Evolutionary conservation across 2,113 vertebrate species (phyloP).

Genomic region (Osmerus eperlanus): DNA sequence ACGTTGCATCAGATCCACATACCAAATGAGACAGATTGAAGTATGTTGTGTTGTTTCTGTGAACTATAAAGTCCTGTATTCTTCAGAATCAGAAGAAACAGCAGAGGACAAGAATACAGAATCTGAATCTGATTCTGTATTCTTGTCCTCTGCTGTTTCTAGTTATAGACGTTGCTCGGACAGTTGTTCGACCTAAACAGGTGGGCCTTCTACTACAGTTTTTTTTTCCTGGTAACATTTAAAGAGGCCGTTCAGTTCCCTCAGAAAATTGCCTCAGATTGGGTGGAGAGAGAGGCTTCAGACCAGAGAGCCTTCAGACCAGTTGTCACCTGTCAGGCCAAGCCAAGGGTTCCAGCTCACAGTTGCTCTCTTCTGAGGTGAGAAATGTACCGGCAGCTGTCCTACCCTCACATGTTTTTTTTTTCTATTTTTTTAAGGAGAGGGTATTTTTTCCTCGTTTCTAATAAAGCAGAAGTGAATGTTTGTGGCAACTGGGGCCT

Average conservation of each 20-base stretch:
- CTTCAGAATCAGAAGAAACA: too few species aligned
- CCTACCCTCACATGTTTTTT: conserved; percentile 33
- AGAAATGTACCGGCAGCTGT: conserved; percentile 87
- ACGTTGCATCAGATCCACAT: too few species aligned
- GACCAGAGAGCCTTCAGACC: conserved; percentile 78
- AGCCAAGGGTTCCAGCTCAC: conserved; percentile 69
- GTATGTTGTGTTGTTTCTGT: too few species aligned
- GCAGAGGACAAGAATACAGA: too few species aligned
- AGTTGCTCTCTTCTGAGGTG: conserved; percentile 77
- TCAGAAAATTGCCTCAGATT: conserved; percentile 72
- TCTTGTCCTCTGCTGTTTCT: too few species aligned
- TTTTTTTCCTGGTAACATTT: conserved; percentile 75
- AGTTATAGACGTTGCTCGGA: conserved; percentile 52
- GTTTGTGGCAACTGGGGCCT: conserved; percentile 67
- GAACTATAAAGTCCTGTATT: too few species aligned
- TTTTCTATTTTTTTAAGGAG: conserved; percentile 31
- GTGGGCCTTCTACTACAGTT: conserved; percentile 65
- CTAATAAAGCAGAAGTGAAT: conserved; percentile 70
- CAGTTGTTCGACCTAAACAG: conserved; percentile 91
- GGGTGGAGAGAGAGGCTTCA: conserved; percentile 59
- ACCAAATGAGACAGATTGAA: too few species aligned
- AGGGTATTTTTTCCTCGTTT: conserved; percentile 57
- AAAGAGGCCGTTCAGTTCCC: conserved; percentile 78
- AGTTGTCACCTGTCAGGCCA: conserved; percentile 83
- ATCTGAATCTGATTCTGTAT: too few species aligned